These are phyloP conservation scores for Canis aureus DNA, from an alignment of 2,113 vertebrate species.

Conservation along the genomic window DNA sequence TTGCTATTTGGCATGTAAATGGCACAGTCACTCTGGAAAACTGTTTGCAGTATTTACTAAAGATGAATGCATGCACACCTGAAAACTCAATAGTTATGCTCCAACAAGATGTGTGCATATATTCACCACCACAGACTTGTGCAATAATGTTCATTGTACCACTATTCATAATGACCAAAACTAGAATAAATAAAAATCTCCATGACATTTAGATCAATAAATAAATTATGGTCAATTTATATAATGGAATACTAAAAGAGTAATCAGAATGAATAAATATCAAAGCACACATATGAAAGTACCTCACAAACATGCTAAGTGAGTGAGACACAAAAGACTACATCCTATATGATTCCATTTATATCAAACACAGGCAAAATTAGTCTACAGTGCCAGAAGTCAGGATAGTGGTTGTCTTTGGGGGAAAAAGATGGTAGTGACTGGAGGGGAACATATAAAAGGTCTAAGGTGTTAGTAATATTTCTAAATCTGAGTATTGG, in stretches of 20 bases:
- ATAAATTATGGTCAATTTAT: background rate
- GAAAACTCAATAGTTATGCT: background rate
- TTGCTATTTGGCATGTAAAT: background rate
- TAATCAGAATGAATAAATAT: slow-evolving; percentile 14
- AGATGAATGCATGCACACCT: background rate
- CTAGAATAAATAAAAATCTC: background rate
- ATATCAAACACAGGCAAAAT: background rate
- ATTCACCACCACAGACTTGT: background rate
- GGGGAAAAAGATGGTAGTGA: background rate
- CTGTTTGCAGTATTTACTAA: background rate
- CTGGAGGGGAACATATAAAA: background rate
- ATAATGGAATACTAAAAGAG: background rate
- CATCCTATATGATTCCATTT: background rate
- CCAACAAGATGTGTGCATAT: background rate
- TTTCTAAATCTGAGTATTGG: background rate
- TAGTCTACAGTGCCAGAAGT: background rate
- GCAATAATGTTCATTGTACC: background rate
- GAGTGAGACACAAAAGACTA: background rate
- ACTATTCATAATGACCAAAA: background rate
- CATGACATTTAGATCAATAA: background rate
- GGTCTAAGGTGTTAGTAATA: background rate
- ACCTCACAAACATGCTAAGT: background rate
- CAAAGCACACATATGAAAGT: background rate
- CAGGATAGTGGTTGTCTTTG: background rate
- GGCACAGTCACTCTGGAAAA: background rate